Conservation (phyloP, 2,113 vertebrate genomes). For the Ranitomeya imitator region DNA sequence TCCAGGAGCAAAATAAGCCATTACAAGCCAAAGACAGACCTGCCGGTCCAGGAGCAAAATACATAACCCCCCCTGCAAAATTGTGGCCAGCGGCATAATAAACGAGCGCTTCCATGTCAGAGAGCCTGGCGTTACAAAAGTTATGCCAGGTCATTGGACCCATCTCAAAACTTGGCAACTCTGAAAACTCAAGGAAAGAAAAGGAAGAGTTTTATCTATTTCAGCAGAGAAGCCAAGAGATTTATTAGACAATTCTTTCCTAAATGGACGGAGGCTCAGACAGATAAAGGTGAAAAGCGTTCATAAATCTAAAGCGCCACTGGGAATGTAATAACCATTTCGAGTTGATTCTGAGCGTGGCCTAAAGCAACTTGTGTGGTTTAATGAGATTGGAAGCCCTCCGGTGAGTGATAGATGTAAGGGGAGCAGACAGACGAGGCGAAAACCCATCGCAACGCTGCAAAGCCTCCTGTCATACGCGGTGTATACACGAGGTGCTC, state of each 20-base stretch:
- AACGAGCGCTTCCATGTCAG: slow-evolving; percentile 39
- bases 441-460: slow-evolving; percentile 23
- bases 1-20: slow-evolving; percentile 11
- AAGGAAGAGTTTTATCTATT: slow-evolving; percentile 15
- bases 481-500: background rate
- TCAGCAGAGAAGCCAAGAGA: slow-evolving; percentile 33
- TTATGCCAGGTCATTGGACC: slow-evolving; percentile 33
- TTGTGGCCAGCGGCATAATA: background rate
- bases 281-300: slow-evolving; percentile 47
- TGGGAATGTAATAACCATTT: slow-evolving; percentile 42
- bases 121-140: background rate
- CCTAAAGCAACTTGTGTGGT: slow-evolving; percentile 42
- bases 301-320: slow-evolving; percentile 53
- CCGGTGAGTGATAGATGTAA: slow-evolving; percentile 50
- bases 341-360: slow-evolving; percentile 36
- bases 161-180: slow-evolving; percentile 26
- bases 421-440: slow-evolving; percentile 3
- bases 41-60: background rate
- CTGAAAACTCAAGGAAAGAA: background rate
- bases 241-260: slow-evolving; percentile 55
- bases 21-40: background rate
- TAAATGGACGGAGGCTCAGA: slow-evolving; percentile 49
- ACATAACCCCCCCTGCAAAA: slow-evolving; percentile 31
- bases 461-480: background rate
- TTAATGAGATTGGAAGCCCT: slow-evolving; percentile 50